Evolutionary conservation across 2,797 vertebrate species (phyloP).

Genomic region (Tenualosa thibaudeaui): DNA sequence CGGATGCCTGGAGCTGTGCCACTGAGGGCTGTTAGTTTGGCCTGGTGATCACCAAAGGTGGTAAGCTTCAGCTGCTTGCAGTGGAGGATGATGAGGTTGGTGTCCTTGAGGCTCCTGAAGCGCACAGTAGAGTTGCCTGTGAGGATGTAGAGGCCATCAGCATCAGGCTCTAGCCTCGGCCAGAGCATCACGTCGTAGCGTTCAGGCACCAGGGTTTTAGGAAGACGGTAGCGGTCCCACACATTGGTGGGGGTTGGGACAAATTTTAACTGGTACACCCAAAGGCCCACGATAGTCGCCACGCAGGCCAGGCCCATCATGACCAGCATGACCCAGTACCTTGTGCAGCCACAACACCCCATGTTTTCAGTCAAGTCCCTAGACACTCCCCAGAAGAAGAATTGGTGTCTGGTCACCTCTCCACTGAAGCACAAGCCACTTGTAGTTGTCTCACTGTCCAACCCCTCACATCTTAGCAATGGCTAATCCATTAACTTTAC

Average conservation of each 20-base stretch:
- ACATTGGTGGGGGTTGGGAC: constrained; percentile 34
- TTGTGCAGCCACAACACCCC: constrained; percentile 50
- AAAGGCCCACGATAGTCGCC: constrained; percentile 81
- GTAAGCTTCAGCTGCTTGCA: constrained; percentile 70
- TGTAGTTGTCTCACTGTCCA: not conserved
- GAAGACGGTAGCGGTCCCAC: constrained; percentile 78
- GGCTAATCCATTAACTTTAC: not conserved
- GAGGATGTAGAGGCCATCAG: constrained; percentile 66
- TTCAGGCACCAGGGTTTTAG: constrained; percentile 54
- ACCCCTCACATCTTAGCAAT: not conserved
- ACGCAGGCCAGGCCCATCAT: constrained; percentile 60
- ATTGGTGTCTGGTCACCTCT: not conserved
- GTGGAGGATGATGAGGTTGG: constrained; percentile 76
- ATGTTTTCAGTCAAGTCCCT: constrained; percentile 42
- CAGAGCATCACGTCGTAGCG: constrained; percentile 68
- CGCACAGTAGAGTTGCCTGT: constrained; percentile 66
- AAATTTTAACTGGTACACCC: constrained; percentile 69
- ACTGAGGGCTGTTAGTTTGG: not conserved
- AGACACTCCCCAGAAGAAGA: not conserved
- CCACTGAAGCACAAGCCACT: not conserved
- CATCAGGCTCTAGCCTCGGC: constrained; percentile 58
- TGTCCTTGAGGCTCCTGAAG: constrained; percentile 66
- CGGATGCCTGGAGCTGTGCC: constrained; percentile 18
- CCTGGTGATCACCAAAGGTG: not conserved
- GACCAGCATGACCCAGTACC: constrained; percentile 42